phyloP scores from a whole-genome alignment of 1,140 invertebrate genomes.

The Coelopa frigida region DNA sequence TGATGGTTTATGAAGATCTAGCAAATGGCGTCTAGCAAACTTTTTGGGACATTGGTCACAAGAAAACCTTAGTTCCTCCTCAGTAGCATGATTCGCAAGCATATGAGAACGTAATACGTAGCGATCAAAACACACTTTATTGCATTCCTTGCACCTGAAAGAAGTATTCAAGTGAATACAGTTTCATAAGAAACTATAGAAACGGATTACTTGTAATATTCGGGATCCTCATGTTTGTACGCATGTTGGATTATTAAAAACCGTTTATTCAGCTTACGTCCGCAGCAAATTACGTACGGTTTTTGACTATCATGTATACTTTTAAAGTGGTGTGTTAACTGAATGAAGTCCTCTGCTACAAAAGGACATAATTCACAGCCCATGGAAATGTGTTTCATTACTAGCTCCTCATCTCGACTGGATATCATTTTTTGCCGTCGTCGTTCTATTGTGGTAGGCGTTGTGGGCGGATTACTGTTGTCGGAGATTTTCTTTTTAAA shows the following conservation, averaged over 20 bases:
- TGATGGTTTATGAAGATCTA: slow-evolving; percentile 34
- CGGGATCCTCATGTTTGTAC: slow-evolving; percentile 32
- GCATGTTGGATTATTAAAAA: slow-evolving; percentile 37
- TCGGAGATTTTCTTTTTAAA: not conserved
- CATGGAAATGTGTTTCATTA: slow-evolving; percentile 39
- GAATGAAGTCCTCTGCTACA: slow-evolving; percentile 34
- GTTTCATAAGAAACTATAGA: slow-evolving; percentile 1
- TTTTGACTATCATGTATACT: slow-evolving; percentile 25
- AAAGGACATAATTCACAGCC: slow-evolving; percentile 37
- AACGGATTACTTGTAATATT: slow-evolving; percentile 39
- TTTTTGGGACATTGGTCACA: slow-evolving; percentile 38
- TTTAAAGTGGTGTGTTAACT: slow-evolving; percentile 34
- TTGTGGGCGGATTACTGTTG: not conserved
- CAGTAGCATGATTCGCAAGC: slow-evolving; percentile 34
- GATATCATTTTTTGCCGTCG: not conserved
- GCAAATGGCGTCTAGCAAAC: slow-evolving; percentile 29
- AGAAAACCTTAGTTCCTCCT: slow-evolving; percentile 31
- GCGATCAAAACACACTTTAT: slow-evolving; percentile 34
- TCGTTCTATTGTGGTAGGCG: not conserved
- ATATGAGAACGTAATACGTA: slow-evolving; percentile 33
- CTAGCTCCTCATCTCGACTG: slow-evolving; percentile 27
- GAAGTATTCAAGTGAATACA: not conserved
- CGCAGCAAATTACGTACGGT: slow-evolving; percentile 35
- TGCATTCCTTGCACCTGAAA: slow-evolving; percentile 30
- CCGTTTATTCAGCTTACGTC: slow-evolving; percentile 34